A percentile compares a stretch with the other conserved stretches of the same genome.
Evolutionary conservation across 53 echinoderm and acorn worm genomes (phyloP).

Genomic region (Echinometra lucunter): DNA sequence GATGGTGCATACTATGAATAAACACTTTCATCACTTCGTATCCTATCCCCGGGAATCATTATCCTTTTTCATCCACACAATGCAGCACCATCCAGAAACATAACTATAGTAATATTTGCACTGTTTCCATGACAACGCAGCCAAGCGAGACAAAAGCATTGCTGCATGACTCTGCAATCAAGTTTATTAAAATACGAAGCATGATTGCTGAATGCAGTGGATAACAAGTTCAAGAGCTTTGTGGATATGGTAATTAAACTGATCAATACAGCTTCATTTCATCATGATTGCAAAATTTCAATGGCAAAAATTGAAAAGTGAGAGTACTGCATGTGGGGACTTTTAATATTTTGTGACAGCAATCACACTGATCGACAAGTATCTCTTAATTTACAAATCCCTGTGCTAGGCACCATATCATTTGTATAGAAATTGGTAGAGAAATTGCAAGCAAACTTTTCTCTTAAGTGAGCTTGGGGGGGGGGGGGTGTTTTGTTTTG

Average conservation of each 20-base stretch:
- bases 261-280: not conserved
- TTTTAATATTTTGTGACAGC: not conserved
- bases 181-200: not conserved
- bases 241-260: not conserved
- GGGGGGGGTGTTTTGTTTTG: no score
- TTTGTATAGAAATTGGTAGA: not conserved
- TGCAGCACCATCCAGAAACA: conserved; percentile 6
- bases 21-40: not conserved
- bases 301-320: not conserved
- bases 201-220: not conserved
- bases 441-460: no score
- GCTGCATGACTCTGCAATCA: not conserved
- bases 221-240: not conserved
- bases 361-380: not conserved
- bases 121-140: not conserved
- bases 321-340: not conserved
- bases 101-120: not conserved
- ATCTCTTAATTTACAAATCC: not conserved
- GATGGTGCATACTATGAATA: not conserved
- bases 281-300: not conserved
- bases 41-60: not conserved
- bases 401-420: not conserved
- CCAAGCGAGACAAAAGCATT: not conserved
- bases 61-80: not conserved
- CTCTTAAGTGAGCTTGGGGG: no score